Conservation (phyloP, 2,797 vertebrate genomes). For the Phoxinus dragarum region DNA sequence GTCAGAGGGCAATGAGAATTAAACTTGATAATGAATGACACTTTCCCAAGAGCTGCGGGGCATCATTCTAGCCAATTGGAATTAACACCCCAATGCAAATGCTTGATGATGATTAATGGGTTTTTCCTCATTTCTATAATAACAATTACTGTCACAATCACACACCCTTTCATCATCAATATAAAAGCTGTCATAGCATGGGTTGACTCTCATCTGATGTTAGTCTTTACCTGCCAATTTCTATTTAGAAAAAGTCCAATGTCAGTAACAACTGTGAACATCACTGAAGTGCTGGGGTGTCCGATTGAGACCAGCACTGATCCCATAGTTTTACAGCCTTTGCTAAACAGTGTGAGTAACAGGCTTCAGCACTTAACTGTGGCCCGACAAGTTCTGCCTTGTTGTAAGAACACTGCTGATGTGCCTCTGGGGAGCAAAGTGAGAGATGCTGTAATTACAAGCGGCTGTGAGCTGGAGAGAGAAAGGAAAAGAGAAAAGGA, state of each 20-base stretch:
- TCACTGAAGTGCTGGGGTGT: neutral
- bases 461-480: slow-evolving; percentile 31
- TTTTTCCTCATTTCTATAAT: slow-evolving; percentile 51
- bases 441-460: slow-evolving; percentile 59
- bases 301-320: slow-evolving; percentile 18
- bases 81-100: slow-evolving; percentile 57
- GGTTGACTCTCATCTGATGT: neutral
- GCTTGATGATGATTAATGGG: slow-evolving; percentile 57
- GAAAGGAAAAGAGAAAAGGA: slow-evolving; percentile 16
- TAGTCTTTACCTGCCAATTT: slow-evolving; percentile 22
- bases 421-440: slow-evolving; percentile 45
- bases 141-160: slow-evolving; percentile 39
- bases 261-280: neutral
- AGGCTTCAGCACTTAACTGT: slow-evolving; percentile 33
- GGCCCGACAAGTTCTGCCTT: slow-evolving; percentile 28
- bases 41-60: slow-evolving; percentile 56
- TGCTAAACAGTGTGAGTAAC: slow-evolving; percentile 48
- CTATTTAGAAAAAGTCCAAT: slow-evolving; percentile 32
- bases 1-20: slow-evolving; percentile 57
- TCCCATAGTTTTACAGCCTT: slow-evolving; percentile 56
- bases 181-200: slow-evolving; percentile 40
- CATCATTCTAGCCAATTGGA: slow-evolving; percentile 56
- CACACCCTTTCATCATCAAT: slow-evolving; percentile 31
- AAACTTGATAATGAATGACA: slow-evolving; percentile 60
- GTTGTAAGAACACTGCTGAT: slow-evolving; percentile 39